Conservation (phyloP, 2,113 vertebrate species). For the Hippocampus barbouri region DNA sequence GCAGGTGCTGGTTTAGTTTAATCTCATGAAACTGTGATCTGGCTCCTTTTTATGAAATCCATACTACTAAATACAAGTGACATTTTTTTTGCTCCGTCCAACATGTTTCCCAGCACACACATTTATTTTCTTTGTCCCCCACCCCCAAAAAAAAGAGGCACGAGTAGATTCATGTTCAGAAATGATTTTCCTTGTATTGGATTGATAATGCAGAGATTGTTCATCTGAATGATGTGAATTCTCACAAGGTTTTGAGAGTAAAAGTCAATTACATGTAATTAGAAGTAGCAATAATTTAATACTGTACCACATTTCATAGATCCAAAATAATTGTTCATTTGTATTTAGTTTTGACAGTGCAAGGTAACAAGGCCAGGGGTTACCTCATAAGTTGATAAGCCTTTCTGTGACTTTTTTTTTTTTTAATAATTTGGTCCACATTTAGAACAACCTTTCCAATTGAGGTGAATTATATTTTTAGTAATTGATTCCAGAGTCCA, state of each 20-base stretch:
- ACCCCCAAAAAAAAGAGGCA: not conserved
- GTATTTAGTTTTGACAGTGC: no score
- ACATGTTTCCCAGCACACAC: not conserved
- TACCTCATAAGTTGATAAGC: no score
- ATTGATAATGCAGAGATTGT: not conserved
- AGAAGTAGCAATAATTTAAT: not conserved
- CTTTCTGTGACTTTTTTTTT: no score
- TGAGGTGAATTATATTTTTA: no score
- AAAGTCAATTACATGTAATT: not conserved
- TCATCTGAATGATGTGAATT: not conserved
- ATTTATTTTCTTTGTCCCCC: not conserved
- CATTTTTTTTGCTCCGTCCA: not conserved
- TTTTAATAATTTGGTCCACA: no score
- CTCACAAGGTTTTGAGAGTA: not conserved
- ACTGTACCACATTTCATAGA: not conserved
- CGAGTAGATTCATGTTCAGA: not conserved
- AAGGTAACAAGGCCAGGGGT: no score
- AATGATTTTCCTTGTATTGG: not conserved
- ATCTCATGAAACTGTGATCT: not conserved
- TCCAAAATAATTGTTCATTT: not conserved
- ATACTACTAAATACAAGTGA: not conserved
- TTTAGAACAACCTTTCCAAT: no score
- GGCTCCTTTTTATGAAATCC: not conserved
- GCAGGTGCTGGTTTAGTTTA: not conserved
- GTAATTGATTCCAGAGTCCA: no score